phyloP scores from a whole-genome alignment of 2,113 vertebrate genomes.

The Propithecus coquereli region DNA sequence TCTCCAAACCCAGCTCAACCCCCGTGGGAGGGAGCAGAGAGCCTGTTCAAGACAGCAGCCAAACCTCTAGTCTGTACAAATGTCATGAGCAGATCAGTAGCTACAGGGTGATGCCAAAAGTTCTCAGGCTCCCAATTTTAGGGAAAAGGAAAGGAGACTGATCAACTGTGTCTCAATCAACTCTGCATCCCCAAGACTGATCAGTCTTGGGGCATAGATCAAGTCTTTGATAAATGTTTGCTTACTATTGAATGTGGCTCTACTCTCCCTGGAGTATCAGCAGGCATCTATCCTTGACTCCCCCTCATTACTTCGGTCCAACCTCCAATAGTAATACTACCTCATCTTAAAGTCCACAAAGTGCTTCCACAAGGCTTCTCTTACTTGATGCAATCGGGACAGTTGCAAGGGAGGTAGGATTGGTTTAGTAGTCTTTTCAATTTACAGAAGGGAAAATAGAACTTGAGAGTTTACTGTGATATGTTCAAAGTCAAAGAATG shows the following conservation, averaged over 20 bases:
- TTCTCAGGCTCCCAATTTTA: not conserved
- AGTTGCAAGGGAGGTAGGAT: not conserved
- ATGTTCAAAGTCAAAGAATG: not conserved
- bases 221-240: not conserved
- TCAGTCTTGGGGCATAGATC: not conserved
- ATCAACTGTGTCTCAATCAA: not conserved
- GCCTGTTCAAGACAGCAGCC: not conserved
- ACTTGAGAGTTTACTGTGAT: not conserved
- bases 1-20: not conserved
- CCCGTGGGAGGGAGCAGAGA: not conserved
- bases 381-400: not conserved
- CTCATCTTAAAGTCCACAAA: not conserved
- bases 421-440: not conserved
- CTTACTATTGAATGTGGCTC: not conserved
- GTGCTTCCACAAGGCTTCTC: not conserved
- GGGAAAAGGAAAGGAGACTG: not conserved
- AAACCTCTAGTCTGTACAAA: not conserved
- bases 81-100: not conserved
- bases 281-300: not conserved
- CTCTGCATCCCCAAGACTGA: not conserved
- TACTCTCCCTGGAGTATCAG: not conserved
- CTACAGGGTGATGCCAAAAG: not conserved
- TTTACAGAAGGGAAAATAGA: not conserved
- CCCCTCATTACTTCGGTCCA: not conserved
- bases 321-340: not conserved